These are phyloP conservation scores for Poeciliopsis turrubarensis DNA, from an alignment of 2,113 vertebrate species.

Conservation along the genomic window DNA sequence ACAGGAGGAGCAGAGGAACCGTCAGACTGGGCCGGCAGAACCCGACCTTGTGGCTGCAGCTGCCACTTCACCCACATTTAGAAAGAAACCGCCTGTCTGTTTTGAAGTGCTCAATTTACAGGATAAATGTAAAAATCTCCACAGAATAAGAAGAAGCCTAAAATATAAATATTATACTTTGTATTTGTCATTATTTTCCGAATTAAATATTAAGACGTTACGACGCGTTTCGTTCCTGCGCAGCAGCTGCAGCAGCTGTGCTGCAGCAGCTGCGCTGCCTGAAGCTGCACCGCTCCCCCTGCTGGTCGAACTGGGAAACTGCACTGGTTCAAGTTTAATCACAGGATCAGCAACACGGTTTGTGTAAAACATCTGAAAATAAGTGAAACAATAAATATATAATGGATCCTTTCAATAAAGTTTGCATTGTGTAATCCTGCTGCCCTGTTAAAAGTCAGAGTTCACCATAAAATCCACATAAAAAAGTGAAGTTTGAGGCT, in stretches of 20 bases:
- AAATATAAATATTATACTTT: too few relatives aligned
- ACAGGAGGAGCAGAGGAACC: not conserved
- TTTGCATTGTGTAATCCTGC: not conserved
- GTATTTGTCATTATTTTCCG: too few relatives aligned
- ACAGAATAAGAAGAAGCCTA: too few relatives aligned
- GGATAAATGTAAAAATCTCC: too few relatives aligned
- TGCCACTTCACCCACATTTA: too few relatives aligned
- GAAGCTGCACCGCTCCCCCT: conserved; percentile 42
- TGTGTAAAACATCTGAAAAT: not conserved
- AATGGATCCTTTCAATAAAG: not conserved
- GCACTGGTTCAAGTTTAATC: not conserved
- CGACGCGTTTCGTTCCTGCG: not conserved
- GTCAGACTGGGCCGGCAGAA: too few relatives aligned
- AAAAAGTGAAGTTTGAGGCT: too few relatives aligned
- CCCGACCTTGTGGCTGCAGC: too few relatives aligned
- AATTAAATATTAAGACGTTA: not conserved
- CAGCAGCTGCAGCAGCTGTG: conserved; percentile 44
- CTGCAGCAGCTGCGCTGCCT: not conserved
- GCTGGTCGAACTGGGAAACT: conserved; percentile 43
- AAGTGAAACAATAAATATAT: not conserved
- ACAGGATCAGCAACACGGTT: not conserved
- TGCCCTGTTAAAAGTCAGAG: not conserved
- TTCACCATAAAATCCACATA: not conserved
- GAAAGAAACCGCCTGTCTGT: too few relatives aligned
- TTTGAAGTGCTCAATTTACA: too few relatives aligned